phyloP scores from a whole-genome alignment of 2,797 vertebrate genomes.

The Masticophis lateralis region DNA sequence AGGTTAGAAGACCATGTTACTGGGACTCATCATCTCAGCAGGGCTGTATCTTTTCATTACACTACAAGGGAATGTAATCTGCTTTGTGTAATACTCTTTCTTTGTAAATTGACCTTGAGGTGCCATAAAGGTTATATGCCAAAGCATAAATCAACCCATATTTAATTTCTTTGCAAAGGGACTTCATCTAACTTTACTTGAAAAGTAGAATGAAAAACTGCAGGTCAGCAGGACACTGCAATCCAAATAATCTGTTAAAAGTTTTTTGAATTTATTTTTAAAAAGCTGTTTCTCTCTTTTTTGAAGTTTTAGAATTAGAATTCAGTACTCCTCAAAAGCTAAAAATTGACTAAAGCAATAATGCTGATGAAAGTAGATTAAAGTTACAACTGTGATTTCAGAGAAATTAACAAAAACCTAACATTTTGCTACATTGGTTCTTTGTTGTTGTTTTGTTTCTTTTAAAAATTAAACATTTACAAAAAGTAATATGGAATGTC shows the following conservation, averaged over 20 bases:
- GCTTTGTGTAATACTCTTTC: background rate
- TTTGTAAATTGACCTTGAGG: slow-evolving; percentile 17
- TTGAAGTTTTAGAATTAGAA: background rate
- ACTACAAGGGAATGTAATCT: background rate
- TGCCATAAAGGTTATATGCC: slow-evolving; percentile 17
- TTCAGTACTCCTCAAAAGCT: background rate
- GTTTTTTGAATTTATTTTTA: background rate
- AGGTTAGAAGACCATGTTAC: background rate
- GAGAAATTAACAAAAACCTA: background rate
- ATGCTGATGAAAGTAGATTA: background rate
- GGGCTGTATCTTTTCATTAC: background rate
- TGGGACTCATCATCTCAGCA: background rate
- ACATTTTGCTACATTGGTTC: background rate
- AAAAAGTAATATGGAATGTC: background rate
- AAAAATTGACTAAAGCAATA: background rate
- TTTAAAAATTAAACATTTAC: slow-evolving; percentile 8
- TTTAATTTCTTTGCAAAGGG: background rate
- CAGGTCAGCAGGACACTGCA: background rate
- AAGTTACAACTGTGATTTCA: background rate
- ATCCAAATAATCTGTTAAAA: background rate
- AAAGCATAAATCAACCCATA: slow-evolving; percentile 14
- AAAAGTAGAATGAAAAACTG: slow-evolving; percentile 11
- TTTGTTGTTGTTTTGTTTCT: background rate
- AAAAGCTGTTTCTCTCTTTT: background rate
- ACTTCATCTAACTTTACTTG: background rate